Conservation (phyloP, 2,797 vertebrate species). For the Crenuchus spilurus region DNA sequence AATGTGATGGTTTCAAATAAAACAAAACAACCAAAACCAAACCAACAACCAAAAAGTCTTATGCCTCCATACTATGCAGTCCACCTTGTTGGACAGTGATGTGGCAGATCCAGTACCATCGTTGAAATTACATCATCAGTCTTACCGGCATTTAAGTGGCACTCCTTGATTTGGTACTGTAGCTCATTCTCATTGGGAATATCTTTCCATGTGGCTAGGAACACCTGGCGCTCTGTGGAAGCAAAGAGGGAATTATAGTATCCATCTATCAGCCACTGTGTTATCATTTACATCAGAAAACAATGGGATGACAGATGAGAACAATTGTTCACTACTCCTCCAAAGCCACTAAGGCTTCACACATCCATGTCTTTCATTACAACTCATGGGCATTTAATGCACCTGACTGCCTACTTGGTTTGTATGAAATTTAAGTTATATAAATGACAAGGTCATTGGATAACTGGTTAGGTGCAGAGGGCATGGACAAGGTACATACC, state of each 20-base stretch:
- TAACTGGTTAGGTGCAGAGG: not conserved
- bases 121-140: not conserved
- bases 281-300: not conserved
- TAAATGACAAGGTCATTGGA: not conserved
- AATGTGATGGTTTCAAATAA: no score
- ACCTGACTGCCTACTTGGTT: not conserved
- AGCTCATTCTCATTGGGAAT: constrained; percentile 99
- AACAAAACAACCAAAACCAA: no score
- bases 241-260: constrained; percentile 6
- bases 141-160: constrained; percentile 95
- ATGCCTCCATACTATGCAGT: no score
- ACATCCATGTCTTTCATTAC: not conserved
- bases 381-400: not conserved
- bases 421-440: no score
- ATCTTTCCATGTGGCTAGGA: constrained; percentile 98
- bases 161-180: constrained; percentile 99
- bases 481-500: constrained; percentile 73
- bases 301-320: not conserved
- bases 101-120: no score
- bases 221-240: constrained; percentile 92
- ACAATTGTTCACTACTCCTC: not conserved
- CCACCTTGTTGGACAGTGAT: no score
- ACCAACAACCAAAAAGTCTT: no score
- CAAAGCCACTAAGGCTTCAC: not conserved
- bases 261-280: not conserved